Base-by-base conservation (phyloP, 23 tunicate genomes). In the Aplidium turbinatum region DNA sequence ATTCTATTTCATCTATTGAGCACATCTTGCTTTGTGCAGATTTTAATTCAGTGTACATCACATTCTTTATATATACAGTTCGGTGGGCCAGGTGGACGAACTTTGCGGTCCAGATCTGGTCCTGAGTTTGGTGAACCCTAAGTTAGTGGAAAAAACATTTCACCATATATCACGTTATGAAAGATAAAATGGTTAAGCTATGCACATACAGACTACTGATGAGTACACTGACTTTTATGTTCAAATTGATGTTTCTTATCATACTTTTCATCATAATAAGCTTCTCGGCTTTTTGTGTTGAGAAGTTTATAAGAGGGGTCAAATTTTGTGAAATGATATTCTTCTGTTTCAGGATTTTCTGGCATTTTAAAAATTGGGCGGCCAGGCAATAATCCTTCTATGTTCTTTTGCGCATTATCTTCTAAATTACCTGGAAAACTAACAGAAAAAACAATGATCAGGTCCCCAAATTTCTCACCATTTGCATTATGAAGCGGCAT, bases 401-500 rank as follows among this genome's bases (percentile, higher is more conserved):
- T 40, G 1, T 68, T 57, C 33, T 68, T 46, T 4, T 42, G 16
- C 11, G 16, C 50, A 42, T 11, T 9, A 42, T 11, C 16, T 42
- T 11, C 13, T 42, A 42, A 42, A 42, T 42, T 11, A 9, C 11
- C 11, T 42, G 93, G 93, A 39, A 86, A 68, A 19, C 18, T 30
- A n/a, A 86, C 68, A n/a, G 62, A 69, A 54, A 86, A 86, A 50
- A 72, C 30, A 3, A 78, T 35, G 9, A 78, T 78, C 29, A 86
- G 53, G 52, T 86, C 80, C 1, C 93, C 93, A 31, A 52, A 51
- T 47, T 58, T 36, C 31, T 62, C 72, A 35, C 58, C 55, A 23
- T 28, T 62, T 18, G 63, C 45, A 4, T 63, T 52, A 0, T 11
- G 9, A 0, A 78, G 35, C 1, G 93, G 93, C 93, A 86, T 86